Evolutionary conservation across 2,797 vertebrate genomes (phyloP), one percentile per base, ranked within the genome.

Genomic region (Spinus pinus): DNA sequence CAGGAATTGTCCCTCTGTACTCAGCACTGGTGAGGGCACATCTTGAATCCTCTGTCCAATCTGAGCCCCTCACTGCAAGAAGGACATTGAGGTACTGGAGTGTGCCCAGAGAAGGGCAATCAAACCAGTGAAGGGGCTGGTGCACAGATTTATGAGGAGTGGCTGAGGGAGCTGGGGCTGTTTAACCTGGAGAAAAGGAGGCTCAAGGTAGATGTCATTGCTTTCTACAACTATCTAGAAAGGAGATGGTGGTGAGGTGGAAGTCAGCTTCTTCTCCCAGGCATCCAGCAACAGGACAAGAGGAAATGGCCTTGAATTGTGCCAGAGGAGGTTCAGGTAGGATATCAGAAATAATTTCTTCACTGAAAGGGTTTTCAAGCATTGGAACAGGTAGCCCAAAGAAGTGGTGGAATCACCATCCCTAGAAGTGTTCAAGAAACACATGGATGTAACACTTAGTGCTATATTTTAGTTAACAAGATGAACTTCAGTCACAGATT

Each of bases 121-220:
- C 13, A 69, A 53, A 30, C 14, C 17, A 46, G 1, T 25, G 21
- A 47, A 46, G 14, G 20, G 33, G 7, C 30, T 61, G 41, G 13
- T 47, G 13, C 16, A 33, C 9, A 51, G 5, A 15, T 61, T 20
- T 14, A 1, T 10, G 24, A 60, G 4, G 28, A 28, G 14, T 13
- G 25, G 28, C 11, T 33, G 13, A 39, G 20, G 24, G 7, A 46
- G 3, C 10, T 67, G 39, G 10, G 2, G 2, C 9, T 60, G 19
- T 53, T 53, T 46, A 46, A 51, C 13, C 13, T 33, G 39, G 13
- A 39, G 33, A 39, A 33, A 69, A 46, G 13, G 15, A 69, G 14
- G 5, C 17, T 53, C 16, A 53, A n/a, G 9, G 28, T 30, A 46
- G 14, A n/a, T 0, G 0, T 39, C 8, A 46, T 9, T 28, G 7